Conservation (phyloP, 1,140 invertebrate genomes). For the Oedothorax gibbosus region DNA sequence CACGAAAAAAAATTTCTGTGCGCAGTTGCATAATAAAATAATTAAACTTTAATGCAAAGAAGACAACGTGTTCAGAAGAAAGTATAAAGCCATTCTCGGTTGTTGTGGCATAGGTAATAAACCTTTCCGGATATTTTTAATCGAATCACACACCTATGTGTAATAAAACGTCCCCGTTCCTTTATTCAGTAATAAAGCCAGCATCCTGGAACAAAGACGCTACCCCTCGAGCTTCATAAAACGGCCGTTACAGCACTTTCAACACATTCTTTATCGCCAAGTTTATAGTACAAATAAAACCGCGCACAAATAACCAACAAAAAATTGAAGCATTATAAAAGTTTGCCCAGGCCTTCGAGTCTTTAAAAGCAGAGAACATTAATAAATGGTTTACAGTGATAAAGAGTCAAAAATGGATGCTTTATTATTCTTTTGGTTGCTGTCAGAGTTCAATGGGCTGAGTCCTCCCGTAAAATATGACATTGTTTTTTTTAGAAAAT, state of each 20-base stretch:
- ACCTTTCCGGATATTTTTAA: constrained; percentile 32
- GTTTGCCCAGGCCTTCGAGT: constrained; percentile 12
- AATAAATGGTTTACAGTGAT: constrained; percentile 45
- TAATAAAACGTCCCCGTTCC: constrained; percentile 26
- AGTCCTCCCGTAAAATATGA: constrained; percentile 46
- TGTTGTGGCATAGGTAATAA: no score
- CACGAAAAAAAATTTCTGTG: no score
- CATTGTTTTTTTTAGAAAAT: constrained; percentile 42
- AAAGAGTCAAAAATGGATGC: constrained; percentile 37
- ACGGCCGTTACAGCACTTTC: constrained; percentile 23
- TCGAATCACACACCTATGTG: constrained; percentile 37
- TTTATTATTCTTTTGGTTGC: constrained; percentile 37
- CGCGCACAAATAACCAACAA: constrained; percentile 9
- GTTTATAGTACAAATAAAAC: constrained; percentile 55
- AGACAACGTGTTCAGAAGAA: no score
- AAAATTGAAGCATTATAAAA: constrained; percentile 31
- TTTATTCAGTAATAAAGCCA: constrained; percentile 27
- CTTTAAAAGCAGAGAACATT: constrained; percentile 48
- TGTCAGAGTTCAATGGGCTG: constrained; percentile 41
- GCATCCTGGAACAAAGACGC: constrained; percentile 21
- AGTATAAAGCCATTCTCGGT: no score
- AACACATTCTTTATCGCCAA: constrained; percentile 11
- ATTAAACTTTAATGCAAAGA: no score
- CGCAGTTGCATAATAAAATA: no score
- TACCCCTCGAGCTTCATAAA: constrained; percentile 44